Evolutionary conservation across 2,888 invertebrate genomes (phyloP).

Genomic region (Anoplius nigerrimus): DNA sequence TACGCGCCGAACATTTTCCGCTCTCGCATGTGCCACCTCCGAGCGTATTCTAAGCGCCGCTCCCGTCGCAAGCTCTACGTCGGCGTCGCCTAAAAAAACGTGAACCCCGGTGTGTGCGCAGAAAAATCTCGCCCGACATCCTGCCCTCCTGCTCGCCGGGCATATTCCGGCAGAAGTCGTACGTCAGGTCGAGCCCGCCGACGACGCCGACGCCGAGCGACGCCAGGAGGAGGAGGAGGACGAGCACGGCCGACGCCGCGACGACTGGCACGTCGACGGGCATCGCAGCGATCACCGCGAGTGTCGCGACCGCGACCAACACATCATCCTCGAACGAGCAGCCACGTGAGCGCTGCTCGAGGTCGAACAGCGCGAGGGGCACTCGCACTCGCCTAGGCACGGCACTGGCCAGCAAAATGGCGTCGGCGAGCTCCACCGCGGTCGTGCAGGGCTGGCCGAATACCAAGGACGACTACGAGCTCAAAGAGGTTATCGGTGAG

Average conservation of each 20-base stretch:
- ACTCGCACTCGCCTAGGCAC: conserved; percentile 75
- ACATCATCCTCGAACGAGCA: conserved; percentile 5
- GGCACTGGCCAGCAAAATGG: conserved; percentile 80
- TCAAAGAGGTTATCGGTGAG: conserved; percentile 94
- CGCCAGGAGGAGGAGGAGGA: neutral
- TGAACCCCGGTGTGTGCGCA: conserved; percentile 53
- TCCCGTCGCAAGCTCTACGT: no score
- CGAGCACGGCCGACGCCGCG: conserved; percentile 34
- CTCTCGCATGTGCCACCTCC: no score
- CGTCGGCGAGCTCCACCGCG: conserved; percentile 77
- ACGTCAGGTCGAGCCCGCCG: conserved; percentile 69
- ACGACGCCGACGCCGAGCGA: conserved; percentile 37
- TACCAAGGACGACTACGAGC: conserved; percentile 92
- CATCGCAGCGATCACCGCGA: conserved; percentile 24
- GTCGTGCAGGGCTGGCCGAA: conserved; percentile 86
- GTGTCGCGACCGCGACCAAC: neutral
- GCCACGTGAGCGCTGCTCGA: conserved; percentile 31
- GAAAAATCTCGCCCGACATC: conserved; percentile 80
- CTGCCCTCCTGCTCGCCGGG: conserved; percentile 80
- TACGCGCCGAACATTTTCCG: no score
- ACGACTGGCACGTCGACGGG: conserved; percentile 15
- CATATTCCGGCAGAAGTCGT: conserved; percentile 79
- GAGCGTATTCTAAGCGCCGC: no score
- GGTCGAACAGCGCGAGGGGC: conserved; percentile 52
- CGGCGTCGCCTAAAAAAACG: no score